These are phyloP conservation scores for Gryllus bimaculatus DNA, from an alignment of 1,140 invertebrate species.

Conservation along the genomic window DNA sequence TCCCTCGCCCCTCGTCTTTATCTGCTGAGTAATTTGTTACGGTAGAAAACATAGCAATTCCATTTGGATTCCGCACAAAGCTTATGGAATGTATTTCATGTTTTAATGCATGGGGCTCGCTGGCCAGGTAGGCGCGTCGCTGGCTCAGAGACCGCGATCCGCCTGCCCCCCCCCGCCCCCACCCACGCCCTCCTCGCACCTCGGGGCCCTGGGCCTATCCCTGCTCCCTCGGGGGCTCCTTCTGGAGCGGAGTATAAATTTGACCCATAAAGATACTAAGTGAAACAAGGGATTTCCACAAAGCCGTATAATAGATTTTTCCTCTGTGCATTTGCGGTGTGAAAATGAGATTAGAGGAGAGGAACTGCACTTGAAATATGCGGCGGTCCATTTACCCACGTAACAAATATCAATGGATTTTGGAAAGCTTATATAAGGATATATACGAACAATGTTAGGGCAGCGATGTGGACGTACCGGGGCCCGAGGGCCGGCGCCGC, in stretches of 20 bases:
- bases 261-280: neutral
- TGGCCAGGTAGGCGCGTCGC: neutral
- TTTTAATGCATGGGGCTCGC: neutral
- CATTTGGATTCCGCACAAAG: neutral
- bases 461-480: neutral
- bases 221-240: neutral
- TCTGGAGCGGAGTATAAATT: neutral
- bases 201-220: neutral
- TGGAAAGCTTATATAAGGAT: neutral
- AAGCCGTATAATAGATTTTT: neutral
- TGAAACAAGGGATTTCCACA: neutral
- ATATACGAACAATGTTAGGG: neutral
- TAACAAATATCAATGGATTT: neutral
- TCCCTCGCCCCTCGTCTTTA: neutral
- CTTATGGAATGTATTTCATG: constrained; percentile 5
- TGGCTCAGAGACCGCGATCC: neutral
- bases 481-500: too few relatives aligned
- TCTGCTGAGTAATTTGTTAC: neutral
- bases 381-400: neutral
- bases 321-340: neutral
- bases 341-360: neutral
- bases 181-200: neutral
- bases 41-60: constrained; percentile 4
- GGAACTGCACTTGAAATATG: neutral
- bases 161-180: neutral